Base-by-base conservation (phyloP, 1,140 invertebrate genomes). In the Andrena cerasifolii region DNA sequence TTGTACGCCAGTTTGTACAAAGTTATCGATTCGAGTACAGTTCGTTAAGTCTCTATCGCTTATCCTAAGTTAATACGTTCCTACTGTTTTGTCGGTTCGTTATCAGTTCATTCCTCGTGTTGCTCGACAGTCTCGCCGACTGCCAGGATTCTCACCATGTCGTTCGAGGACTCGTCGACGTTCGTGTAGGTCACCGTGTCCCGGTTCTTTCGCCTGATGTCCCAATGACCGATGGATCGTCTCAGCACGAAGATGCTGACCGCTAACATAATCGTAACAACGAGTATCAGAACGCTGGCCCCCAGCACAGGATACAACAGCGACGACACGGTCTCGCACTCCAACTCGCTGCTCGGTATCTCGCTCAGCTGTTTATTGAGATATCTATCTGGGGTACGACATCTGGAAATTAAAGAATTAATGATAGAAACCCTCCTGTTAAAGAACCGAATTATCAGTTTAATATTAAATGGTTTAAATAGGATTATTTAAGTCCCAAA, bases 141-240 rank as follows among this genome's bases (percentile, higher is more conserved):
- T 5, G 89, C 79, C 65, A 93, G 79, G 87, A 93, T 92, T 86
- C 89, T 89, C 45, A 92, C 88, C 51, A 92, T 83, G 78, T 92
- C 91, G 78, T 91, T 90, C 21, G 87, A 89, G 6, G 90, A 90
- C 54, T 92, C 91, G 10, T 91, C 85, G 21, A 93, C 91, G 75
- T 92, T 92, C 62, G 87, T 90, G 68, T 93, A 93, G 24, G 87
- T 88, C 51, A 93, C 89, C 6, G 91, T 91, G 61, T 92, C 90
- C 33, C 83, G 75, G 14, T 85, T 84, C 24, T 85, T 86, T 56
- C 86, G 86, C 40, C 86, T 88, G 43, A 89, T 84, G 10, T 81
- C 75, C 90, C 90, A 92, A 24, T 90, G 87, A 8, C 81, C 79
- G 31, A 91, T 67, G 18, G 88, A 85, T 66, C 78, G 88, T 72